Base-by-base conservation (phyloP, 2,888 invertebrate species). In the Antheraea yamamai region DNA sequence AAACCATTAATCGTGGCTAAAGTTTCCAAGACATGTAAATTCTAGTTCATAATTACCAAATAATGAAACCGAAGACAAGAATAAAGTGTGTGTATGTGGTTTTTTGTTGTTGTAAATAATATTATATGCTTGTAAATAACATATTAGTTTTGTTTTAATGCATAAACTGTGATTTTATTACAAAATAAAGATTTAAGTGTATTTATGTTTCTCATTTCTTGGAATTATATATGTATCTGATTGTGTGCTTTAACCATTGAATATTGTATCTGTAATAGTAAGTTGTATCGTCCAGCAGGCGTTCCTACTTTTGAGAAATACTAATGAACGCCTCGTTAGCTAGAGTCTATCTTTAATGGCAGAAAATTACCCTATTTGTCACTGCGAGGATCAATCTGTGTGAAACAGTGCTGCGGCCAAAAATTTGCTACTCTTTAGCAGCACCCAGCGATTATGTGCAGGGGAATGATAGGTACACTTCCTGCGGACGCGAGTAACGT, bases 1-100 rank as follows among this genome's bases (percentile, higher is more conserved):
- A n/a, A 58, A 58, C 1, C 6, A 58, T n/a, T 58, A 23, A 61
- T 61, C 23, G n/a, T 23, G n/a, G 61, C 10, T 23, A 61, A 61
- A 61, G 23, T 61, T 55, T 66, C 2, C 14, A 30, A 10, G 4
- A 4, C 14, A 66, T 16, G 26, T 66, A 30, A 16, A 16, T 66
- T n/a, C 23, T 64, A 64, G 26, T 26, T 64, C 16, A 66, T 30
- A 16, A 66, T 16, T 26, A 30, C 4, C 73, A 51, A 73, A 52
- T 55, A 35, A 8, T 70, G n/a, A 39, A 39, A 70, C 70, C 70
- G 39, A 70, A 70, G 70, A 70, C 39, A 39, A 39, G 39, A 39
- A 18, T 66, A 14, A 64, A 39, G 47, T 30, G 14, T 16, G 4
- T 6, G 16, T 16, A 14, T 16, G 16, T 30, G 30, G 14, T 4